Base-by-base conservation (phyloP, 2,797 vertebrate species). In the Choloepus didactylus region DNA sequence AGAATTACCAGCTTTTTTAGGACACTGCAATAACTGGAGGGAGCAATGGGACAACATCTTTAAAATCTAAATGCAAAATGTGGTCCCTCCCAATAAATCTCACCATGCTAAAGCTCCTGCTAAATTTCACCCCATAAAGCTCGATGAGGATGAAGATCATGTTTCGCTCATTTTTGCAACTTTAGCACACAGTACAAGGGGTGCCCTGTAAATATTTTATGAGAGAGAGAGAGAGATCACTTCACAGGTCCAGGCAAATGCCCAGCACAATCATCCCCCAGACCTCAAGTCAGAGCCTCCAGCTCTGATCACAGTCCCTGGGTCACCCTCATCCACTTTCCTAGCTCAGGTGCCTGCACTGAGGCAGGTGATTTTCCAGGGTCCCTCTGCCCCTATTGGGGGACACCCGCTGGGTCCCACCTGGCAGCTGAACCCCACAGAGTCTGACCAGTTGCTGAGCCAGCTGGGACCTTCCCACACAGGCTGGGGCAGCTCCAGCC, bases 1-100 rank as follows among this genome's bases (percentile, higher is more conserved):
- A 56, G 85, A 92, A 88, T 76, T 16, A 54, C 49, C 54, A 84
- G 41, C 23, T 72, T 87, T 95, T 87, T 73, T 51, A 89, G 87
- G 87, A 87, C 81, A 82, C 69, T 62, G 66, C n/a, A 49, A 90
- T 54, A 82, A 81, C 29, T 25, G 23, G 51, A 70, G 44, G 69
- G 38, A 87, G 87, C 62, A 69, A 60, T 23, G 31, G 62, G 46
- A 31, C 11, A 23, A 77, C 62, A 41, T 72, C 62, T 44, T 83
- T 49, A 67, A 88, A 41, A 86, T 46, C 62, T 90, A 83, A 84
- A 38, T 59, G 7, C 64, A 77, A 72, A 87, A 44, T 25, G 6
- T 3, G 1, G 9, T 56, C 27, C 19, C 9, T 56, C 56, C n/a
- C 60, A 75, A 44, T 5, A 81, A 75, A 35, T 23, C 51, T 56